Evolutionary conservation across 2,797 vertebrate genomes (phyloP), one percentile per base, ranked within the genome.

Genomic region (Coregonus suidteri): DNA sequence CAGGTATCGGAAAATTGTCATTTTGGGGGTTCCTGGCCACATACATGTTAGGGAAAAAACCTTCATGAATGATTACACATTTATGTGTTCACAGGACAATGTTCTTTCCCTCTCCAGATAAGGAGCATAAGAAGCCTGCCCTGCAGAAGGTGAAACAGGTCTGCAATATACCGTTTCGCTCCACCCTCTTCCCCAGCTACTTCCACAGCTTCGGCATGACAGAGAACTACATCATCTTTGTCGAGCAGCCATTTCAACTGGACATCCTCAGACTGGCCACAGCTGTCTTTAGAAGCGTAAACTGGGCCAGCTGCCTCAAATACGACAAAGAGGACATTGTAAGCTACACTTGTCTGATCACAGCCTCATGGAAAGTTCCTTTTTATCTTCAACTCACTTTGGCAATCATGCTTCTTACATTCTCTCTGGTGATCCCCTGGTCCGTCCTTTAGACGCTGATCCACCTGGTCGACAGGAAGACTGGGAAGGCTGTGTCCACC

Each of bases 131-230:
- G 69, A 93, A 90, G 69, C 88, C 89, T 0, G 88, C 86, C 0
- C 80, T 97, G 84, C 92, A 91, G 64, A 92, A 94, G 13, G 15
- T 93, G 0, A 92, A 98, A 88, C 92, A 95, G 79, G 15, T 97
- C 20, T 96, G 94, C 65, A 95, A 96, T 1, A 88, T 99, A 31
- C 93, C 96, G 0, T 93, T 95, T 34, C 93, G 86, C n/a, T 96
- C 95, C 14, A 83, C 91, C 1, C 88, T 96, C 18, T 94, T 89
- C 37, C 98, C 97, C 0, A 96, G 97, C 87, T 99, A 98, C 92
- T 98, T 93, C 90, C 97, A 99, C 90, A 99, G 98, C 88, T 99
- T 99, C 51, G 97, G 97, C 7, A 85, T 98, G 93, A 96, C 96
- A 0, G 93, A 96, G 35, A 96, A 96, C 91, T 97, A 96, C 88